A percentile compares a stretch with the other conserved stretches of the same genome.
Evolutionary conservation across 2,888 invertebrate species (phyloP).

Genomic region (Xanthia icteritia): DNA sequence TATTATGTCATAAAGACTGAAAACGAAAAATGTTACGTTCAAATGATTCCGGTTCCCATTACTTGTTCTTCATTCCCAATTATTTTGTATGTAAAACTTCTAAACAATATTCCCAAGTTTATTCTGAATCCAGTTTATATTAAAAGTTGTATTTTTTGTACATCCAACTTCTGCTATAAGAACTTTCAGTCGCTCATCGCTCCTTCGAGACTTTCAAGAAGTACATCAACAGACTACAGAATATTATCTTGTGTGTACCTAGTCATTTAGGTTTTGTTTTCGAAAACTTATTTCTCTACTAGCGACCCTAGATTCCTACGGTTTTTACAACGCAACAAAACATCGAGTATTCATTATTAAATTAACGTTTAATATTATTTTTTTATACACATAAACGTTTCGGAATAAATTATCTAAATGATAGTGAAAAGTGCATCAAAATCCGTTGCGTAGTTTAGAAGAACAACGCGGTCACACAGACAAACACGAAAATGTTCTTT

Average conservation of each 20-base stretch:
- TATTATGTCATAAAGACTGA: neutral
- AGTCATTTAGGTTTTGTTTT: neutral
- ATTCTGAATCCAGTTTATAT: constrained; percentile 32
- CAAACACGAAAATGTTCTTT: no score
- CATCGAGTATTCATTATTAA: no score
- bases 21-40: neutral
- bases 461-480: no score
- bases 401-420: no score
- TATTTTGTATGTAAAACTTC: constrained; percentile 24
- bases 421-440: no score
- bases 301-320: neutral
- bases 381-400: no score
- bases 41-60: neutral
- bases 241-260: constrained; percentile 14
- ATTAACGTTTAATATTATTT: no score
- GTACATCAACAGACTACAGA: constrained; percentile 14
- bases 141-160: constrained; percentile 38
- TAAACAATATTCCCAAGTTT: constrained; percentile 33
- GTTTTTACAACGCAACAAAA: neutral
- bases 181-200: constrained; percentile 33
- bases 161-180: constrained; percentile 12
- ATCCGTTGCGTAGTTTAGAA: no score
- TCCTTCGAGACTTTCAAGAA: constrained; percentile 34
- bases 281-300: constrained; percentile 6
- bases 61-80: constrained; percentile 16